phyloP scores from a whole-genome alignment of 2,797 vertebrate genomes.

The Typhlichthys eigenmanni region DNA sequence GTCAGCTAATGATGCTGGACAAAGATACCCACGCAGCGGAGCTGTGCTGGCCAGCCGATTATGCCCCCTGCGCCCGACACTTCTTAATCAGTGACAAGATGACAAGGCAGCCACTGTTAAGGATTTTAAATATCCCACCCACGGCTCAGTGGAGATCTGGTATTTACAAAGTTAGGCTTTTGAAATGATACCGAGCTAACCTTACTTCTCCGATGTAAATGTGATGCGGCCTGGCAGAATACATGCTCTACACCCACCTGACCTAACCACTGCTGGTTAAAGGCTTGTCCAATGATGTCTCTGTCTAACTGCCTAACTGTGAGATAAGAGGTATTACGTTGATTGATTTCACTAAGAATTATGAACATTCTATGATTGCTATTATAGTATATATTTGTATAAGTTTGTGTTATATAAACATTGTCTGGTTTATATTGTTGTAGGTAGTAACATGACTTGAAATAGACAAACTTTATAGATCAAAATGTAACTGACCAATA shows the following conservation, averaged over 20 bases:
- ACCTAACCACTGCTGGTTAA: neutral
- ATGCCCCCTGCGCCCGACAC: constrained; percentile 57
- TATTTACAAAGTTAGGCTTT: constrained; percentile 7
- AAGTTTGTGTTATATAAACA: too few species aligned
- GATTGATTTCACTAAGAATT: too few species aligned
- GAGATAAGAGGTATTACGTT: too few species aligned
- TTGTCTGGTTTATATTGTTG: too few species aligned
- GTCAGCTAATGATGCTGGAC: constrained; percentile 80
- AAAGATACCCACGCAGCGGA: constrained; percentile 69
- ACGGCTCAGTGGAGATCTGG: constrained; percentile 57
- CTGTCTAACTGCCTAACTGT: too few species aligned
- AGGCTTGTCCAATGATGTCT: neutral
- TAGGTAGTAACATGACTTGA: too few species aligned
- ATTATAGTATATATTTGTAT: too few species aligned
- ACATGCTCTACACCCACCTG: neutral
- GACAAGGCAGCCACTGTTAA: constrained; percentile 64
- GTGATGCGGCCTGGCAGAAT: constrained; percentile 21
- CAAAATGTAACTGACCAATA: too few species aligned
- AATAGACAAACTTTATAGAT: too few species aligned
- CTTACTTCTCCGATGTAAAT: constrained; percentile 24
- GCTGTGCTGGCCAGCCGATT: constrained; percentile 65
- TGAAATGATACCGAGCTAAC: constrained; percentile 26
- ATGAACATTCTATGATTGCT: too few species aligned
- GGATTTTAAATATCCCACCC: constrained; percentile 66
- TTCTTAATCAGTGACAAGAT: constrained; percentile 72